A percentile compares a stretch with the other conserved stretches of the same genome.
Evolutionary conservation across 2,888 invertebrate species (phyloP).

Genomic region (Margaritifera margaritifera): DNA sequence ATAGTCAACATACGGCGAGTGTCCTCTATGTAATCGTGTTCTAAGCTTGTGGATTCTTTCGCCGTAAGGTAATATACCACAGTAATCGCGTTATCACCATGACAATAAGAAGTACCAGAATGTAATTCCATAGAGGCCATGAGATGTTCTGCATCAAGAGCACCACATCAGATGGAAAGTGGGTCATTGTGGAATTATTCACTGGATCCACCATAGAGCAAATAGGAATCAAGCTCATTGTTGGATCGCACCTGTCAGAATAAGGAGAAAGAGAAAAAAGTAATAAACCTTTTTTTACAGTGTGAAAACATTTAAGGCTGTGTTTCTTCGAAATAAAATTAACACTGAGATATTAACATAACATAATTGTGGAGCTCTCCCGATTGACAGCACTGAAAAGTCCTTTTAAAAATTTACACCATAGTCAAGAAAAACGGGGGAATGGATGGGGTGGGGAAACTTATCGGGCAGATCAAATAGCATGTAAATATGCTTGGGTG

Average conservation of each 20-base stretch:
- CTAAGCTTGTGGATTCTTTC: conserved; percentile 3
- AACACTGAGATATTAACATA: too few relatives aligned
- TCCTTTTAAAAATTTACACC: not conserved
- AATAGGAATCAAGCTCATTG: conserved; percentile 34
- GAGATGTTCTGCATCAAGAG: conserved; percentile 28
- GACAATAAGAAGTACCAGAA: conserved; percentile 29
- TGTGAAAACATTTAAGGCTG: not conserved
- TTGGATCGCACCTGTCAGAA: conserved; percentile 28
- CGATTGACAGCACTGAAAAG: too few relatives aligned
- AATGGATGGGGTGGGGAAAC: too few relatives aligned
- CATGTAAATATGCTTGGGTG: too few relatives aligned
- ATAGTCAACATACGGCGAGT: too few relatives aligned
- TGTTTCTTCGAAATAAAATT: not conserved
- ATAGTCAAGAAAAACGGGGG: too few relatives aligned
- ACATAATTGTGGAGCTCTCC: too few relatives aligned
- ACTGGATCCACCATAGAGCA: conserved; percentile 27
- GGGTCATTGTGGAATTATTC: conserved; percentile 32
- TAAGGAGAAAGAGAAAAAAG: not conserved
- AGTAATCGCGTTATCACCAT: conserved; percentile 26
- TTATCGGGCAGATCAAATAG: too few relatives aligned
- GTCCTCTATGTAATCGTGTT: too few relatives aligned
- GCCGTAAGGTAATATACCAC: conserved; percentile 37
- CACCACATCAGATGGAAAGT: conserved; percentile 36
- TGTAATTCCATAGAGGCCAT: conserved; percentile 33
- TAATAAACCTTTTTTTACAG: not conserved